phyloP scores from a whole-genome alignment of 1,140 invertebrate genomes.

The Matsumurasca onukii region DNA sequence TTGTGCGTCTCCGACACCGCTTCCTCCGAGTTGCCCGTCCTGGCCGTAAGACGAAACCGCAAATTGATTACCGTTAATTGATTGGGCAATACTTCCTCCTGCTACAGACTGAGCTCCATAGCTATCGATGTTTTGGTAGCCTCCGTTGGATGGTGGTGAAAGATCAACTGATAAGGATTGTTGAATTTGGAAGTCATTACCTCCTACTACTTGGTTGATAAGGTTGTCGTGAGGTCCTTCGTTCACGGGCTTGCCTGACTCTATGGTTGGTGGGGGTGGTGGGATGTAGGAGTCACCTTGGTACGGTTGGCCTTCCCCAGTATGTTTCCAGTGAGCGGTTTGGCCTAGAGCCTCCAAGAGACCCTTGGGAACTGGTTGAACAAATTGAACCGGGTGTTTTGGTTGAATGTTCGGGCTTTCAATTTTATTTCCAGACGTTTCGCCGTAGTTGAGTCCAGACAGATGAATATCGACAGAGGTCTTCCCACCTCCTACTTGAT shows the following conservation, averaged over 20 bases:
- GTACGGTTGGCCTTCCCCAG: constrained; percentile 48
- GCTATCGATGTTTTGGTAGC: not conserved
- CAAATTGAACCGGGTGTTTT: constrained; percentile 62
- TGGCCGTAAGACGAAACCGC: not conserved
- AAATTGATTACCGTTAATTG: constrained; percentile 9
- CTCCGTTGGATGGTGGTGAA: constrained; percentile 33
- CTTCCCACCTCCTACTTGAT: not conserved
- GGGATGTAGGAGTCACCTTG: constrained; percentile 60
- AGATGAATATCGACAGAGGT: constrained; percentile 9
- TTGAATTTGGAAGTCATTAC: constrained; percentile 27
- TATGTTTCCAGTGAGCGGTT: constrained; percentile 43
- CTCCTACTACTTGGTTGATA: constrained; percentile 35
- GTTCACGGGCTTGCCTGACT: constrained; percentile 46
- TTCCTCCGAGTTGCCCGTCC: not conserved
- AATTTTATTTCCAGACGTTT: constrained; percentile 42
- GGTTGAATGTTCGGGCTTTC: constrained; percentile 48
- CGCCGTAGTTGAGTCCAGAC: constrained; percentile 34
- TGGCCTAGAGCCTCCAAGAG: constrained; percentile 61
- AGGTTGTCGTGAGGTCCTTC: constrained; percentile 42
- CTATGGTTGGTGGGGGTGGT: constrained; percentile 60
- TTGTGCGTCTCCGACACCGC: not conserved
- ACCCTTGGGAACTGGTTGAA: constrained; percentile 65
- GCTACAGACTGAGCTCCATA: constrained; percentile 4
- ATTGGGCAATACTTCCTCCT: constrained; percentile 25
- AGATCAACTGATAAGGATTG: constrained; percentile 33